Evolutionary conservation across 2,113 vertebrate genomes (phyloP), one percentile per base, ranked within the genome.

Genomic region (Lagenorhynchus albirostris): DNA sequence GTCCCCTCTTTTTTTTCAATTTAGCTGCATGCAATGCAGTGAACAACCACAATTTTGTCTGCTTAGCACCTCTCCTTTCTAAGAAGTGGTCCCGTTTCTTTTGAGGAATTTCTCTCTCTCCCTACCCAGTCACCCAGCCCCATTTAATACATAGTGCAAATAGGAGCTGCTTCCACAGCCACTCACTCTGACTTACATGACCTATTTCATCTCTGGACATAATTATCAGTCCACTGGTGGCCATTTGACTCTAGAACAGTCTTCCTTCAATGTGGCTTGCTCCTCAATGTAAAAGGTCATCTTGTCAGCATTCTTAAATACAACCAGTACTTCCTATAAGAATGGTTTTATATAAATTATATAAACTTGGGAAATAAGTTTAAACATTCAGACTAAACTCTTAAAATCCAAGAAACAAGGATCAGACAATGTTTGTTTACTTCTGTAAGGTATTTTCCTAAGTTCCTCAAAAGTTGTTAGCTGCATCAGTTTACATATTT

Each of bases 371-470:
- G 25, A 90, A 95, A 84, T 63, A 73, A 91, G 80, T 92, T 70
- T 95, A 92, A 92, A 76, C 68, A 26, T 87, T 90, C 41, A 70
- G 50, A 65, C n/a, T 67, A 86, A 96, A 86, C 65, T 33, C 80
- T 89, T 89, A 77, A 60, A 93, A 95, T 83, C 63, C 5, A 92
- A 83, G 55, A 96, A 96, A 44, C 36, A 85, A 41, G 68, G 47
- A 63, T 86, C 36, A 79, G 41, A 84, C 84, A 89, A 31, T 92
- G 38, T 85, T 88, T 23, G 3, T 74, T 95, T 84, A 91, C 62
- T 73, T 81, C 85, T 63, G 3, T 77, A 74, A 17, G 2, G 11
- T 74, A 31, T 14, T 41, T 90, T 36, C 18, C 47, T 83, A 95
- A 83, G 21, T 87, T 96, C 36, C 41, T 71, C 1, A 74, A 79